Base-by-base conservation (phyloP, 1,140 invertebrate species). In the Diploscapter pachys region DNA sequence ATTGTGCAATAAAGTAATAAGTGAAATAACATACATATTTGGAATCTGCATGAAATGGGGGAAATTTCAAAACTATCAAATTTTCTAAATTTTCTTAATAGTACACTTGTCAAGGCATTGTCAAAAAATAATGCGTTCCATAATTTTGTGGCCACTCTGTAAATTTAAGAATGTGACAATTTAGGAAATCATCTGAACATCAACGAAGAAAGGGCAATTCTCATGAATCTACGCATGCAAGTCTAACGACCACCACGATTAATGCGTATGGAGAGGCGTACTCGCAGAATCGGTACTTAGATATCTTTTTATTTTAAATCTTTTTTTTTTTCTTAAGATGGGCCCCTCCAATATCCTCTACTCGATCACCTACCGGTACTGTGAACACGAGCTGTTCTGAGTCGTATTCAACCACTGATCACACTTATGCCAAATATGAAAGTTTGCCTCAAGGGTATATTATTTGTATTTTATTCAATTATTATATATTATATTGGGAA, bases 231-330 rank as follows among this genome's bases (percentile, higher is more conserved):
- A 55, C 66, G 11, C 52, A n/a, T 52, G 66, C 66, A 5, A 68
- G 66, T 68, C 66, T 68, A n/a, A 52, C 52, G 56, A 68, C 52
- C 51, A 53, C 66, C 11, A 68, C 66, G 11, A 68, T 68, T 55
- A 68, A 68, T 48, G 66, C 66, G 6, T 68, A 68, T 31, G 66
- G 66, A 53, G 66, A 68, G 11, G 2, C 48, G n/a, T 68, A 5
- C 11, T 31, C 6, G 66, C 66, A 5, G 52, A 68, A n/a, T 9
- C 52, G 66, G 53, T 52, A 55, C 6, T 6, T 5, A 5, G n/a
- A 11, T 68, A 5, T 52, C 6, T 11, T 59, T 59, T 52, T n/a
- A n/a, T 68, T 68, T 50, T 2, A 52, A 6, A 51, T 52, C 52
- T 9, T 8, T 51, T 5, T 8, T 68, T 52, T 6, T 55, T 52